Percentiles rank a stretch among this genome's conserved stretches.
Conservation (phyloP, 1,140 invertebrate genomes). For the Sesamia nonagrioides region DNA sequence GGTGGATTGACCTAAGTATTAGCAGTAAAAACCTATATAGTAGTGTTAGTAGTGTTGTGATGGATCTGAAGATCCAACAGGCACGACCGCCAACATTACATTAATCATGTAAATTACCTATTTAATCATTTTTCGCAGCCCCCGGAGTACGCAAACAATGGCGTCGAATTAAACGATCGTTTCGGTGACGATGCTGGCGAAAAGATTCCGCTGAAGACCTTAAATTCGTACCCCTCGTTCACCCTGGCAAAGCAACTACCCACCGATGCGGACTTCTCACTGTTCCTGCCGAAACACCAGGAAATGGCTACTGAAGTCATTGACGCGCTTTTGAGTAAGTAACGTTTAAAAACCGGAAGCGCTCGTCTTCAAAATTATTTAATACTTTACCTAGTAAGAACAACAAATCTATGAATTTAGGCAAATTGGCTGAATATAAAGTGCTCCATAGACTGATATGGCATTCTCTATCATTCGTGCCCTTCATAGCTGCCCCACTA, state of each 20-base stretch:
- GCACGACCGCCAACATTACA: too few species aligned
- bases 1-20: too few species aligned
- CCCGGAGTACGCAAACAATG: constrained; percentile 74
- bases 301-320: constrained; percentile 88
- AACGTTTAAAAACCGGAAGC: too few species aligned
- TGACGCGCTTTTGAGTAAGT: constrained; percentile 86
- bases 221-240: constrained; percentile 73
- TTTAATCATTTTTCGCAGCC: constrained; percentile 57
- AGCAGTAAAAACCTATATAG: too few species aligned
- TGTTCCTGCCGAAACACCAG: constrained; percentile 88
- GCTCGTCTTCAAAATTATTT: too few species aligned
- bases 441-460: background rate
- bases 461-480: too few species aligned
- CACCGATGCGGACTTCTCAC: constrained; percentile 86
- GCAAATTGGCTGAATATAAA: background rate
- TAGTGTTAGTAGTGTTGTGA: too few species aligned
- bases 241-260: constrained; percentile 73
- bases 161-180: constrained; percentile 78
- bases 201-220: constrained; percentile 78
- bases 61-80: too few species aligned
- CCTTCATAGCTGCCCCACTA: too few species aligned
- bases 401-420: background rate
- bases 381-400: too few species aligned
- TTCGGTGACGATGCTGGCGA: constrained; percentile 71
- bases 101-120: too few species aligned